phyloP scores from a whole-genome alignment of 23 tunicate genomes.

The Ciona savignyi region DNA sequence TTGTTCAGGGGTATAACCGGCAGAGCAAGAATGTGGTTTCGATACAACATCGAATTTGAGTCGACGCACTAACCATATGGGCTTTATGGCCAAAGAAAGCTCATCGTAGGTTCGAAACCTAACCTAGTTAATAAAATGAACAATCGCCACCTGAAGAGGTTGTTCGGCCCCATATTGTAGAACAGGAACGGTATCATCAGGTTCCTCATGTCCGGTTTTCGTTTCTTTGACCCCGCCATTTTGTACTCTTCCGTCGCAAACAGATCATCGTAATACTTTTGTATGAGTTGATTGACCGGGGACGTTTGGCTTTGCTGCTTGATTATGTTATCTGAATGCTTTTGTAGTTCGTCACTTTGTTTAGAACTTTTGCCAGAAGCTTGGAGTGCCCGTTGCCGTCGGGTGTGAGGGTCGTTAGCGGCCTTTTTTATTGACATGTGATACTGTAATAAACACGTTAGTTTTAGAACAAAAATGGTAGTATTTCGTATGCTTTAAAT shows the following conservation, averaged over 20 bases:
- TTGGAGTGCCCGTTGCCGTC: background rate
- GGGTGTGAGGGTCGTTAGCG: background rate
- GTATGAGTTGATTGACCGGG: background rate
- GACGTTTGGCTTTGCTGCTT: background rate
- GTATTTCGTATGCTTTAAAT: too few relatives aligned
- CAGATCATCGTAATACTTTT: slow-evolving; percentile 43
- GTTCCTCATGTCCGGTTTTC: background rate
- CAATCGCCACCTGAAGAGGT: slow-evolving; percentile 93
- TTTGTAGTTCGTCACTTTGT: background rate
- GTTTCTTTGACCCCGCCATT: background rate
- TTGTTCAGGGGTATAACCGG: too few relatives aligned
- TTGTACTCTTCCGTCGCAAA: slow-evolving; percentile 11
- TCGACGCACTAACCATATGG: too few relatives aligned
- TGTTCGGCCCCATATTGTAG: slow-evolving; percentile 98
- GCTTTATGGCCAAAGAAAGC: too few relatives aligned
- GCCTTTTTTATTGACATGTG: background rate
- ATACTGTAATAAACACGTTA: background rate
- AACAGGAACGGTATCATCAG: slow-evolving; percentile 71
- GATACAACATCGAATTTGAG: too few relatives aligned
- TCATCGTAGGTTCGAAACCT: too few relatives aligned
- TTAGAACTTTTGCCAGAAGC: background rate
- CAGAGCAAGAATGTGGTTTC: too few relatives aligned
- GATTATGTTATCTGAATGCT: background rate
- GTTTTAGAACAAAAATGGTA: too few relatives aligned
- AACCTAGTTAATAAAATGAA: too few relatives aligned